Conservation (phyloP, 2,888 invertebrate genomes). For the Caenorhabditis becei region DNA sequence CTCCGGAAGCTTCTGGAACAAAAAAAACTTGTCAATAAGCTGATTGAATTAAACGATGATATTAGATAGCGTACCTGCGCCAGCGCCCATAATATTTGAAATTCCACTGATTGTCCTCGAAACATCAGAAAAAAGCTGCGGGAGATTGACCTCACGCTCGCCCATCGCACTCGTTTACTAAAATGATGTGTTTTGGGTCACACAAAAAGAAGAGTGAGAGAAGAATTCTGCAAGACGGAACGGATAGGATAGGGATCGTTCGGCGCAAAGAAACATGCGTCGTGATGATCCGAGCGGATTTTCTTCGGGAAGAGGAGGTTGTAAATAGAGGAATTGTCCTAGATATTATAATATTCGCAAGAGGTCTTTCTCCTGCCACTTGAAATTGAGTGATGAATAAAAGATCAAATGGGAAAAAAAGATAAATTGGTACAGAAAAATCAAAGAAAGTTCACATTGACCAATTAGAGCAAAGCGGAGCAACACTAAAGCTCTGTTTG, state of each 20-base stretch:
- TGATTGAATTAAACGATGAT: too few species aligned
- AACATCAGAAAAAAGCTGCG: conserved; percentile 78
- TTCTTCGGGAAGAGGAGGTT: conserved; percentile 17
- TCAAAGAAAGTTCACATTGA: not conserved
- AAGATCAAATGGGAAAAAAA: not conserved
- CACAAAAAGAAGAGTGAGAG: conserved; percentile 1
- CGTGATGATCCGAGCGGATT: conserved; percentile 43
- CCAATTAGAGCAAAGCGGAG: not conserved
- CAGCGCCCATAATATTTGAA: conserved; percentile 69
- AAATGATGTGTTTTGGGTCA: not conserved
- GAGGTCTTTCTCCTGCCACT: conserved; percentile 31
- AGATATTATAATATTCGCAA: conserved; percentile 52
- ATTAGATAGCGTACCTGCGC: conserved; percentile 28
- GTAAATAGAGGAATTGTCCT: conserved; percentile 58
- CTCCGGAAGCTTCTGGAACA: conserved; percentile 59
- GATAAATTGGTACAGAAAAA: too few species aligned
- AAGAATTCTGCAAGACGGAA: conserved; percentile 11
- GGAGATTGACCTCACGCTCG: conserved; percentile 76
- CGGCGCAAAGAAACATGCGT: conserved; percentile 40
- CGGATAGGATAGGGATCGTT: not conserved
- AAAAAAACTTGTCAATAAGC: not conserved
- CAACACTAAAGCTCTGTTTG: conserved; percentile 3
- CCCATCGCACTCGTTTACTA: conserved; percentile 55
- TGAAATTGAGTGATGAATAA: conserved; percentile 14
- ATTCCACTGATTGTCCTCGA: conserved; percentile 78